A percentile compares a stretch with the other conserved stretches of the same genome.
These are phyloP conservation scores for Etheostoma nigrum DNA, from an alignment of 2,797 vertebrate genomes.

Conservation along the genomic window DNA sequence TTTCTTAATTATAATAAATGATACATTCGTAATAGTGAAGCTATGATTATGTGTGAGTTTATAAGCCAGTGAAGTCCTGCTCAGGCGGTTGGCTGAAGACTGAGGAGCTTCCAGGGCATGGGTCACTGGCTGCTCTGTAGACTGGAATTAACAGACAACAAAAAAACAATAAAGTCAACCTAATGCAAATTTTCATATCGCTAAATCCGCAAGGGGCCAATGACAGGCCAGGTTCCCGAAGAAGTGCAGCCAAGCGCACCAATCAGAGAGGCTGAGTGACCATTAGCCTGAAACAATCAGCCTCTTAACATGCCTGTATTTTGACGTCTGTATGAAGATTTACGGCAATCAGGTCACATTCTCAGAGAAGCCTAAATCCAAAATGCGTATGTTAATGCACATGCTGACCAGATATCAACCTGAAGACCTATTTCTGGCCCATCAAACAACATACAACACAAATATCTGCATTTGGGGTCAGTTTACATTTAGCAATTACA, in stretches of 20 bases:
- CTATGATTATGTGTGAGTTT: conserved; percentile 39
- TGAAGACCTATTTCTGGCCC: conserved; percentile 76
- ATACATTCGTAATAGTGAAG: not conserved
- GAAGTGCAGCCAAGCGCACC: conserved; percentile 82
- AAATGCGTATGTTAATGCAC: conserved; percentile 74
- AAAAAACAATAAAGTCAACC: conserved; percentile 85
- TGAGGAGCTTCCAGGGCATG: conserved; percentile 72
- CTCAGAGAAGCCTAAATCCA: conserved; percentile 66
- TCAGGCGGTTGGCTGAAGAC: conserved; percentile 58
- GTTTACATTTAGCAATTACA: conserved; percentile 50
- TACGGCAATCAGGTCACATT: conserved; percentile 83
- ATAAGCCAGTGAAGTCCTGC: conserved; percentile 38
- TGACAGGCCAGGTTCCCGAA: conserved; percentile 68
- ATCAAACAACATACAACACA: conserved; percentile 40
- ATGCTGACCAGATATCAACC: conserved; percentile 74
- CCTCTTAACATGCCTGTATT: conserved; percentile 79
- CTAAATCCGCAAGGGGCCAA: conserved; percentile 78
- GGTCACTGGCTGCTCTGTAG: conserved; percentile 87
- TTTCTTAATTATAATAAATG: conserved; percentile 1
- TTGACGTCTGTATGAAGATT: conserved; percentile 80
- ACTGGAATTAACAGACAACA: conserved; percentile 89
- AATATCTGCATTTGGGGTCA: conserved; percentile 62
- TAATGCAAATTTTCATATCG: conserved; percentile 85
- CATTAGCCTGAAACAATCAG: conserved; percentile 89
- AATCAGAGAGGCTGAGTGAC: conserved; percentile 83